Evolutionary conservation across 2,113 vertebrate genomes (phyloP).

Genomic region (Pelusios castaneus): DNA sequence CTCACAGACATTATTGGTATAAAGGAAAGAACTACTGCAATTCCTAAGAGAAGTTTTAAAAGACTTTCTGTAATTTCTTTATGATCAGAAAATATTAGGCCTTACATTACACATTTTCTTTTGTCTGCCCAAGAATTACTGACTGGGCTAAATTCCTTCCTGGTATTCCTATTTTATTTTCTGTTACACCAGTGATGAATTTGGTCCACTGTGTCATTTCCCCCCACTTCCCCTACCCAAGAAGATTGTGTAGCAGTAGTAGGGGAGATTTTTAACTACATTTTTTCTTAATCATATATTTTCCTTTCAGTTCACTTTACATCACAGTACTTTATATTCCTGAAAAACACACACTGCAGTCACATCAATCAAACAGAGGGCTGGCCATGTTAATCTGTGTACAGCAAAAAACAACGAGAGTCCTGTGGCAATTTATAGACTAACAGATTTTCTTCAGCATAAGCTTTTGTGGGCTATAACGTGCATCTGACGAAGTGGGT

Average conservation of each 20-base stretch:
- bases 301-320: conserved; percentile 39
- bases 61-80: not conserved
- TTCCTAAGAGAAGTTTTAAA: conserved; percentile 16
- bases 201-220: not conserved
- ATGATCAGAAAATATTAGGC: not conserved
- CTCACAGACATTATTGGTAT: not conserved
- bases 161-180: not conserved
- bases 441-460: no score
- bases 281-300: conserved; percentile 17
- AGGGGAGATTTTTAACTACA: not conserved
- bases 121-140: not conserved
- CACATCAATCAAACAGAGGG: conserved; percentile 45
- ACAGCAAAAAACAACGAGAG: no score
- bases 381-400: no score
- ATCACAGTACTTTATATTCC: conserved; percentile 33
- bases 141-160: not conserved
- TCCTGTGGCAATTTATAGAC: no score
- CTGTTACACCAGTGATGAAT: not conserved
- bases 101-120: not conserved
- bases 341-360: conserved; percentile 45
- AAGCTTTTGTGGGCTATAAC: no score
- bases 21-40: conserved; percentile 21
- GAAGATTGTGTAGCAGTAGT: not conserved
- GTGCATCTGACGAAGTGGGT: no score
- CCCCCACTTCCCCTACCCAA: not conserved